phyloP scores from a whole-genome alignment of 2,888 invertebrate genomes.

The Luperina nickerlii region DNA sequence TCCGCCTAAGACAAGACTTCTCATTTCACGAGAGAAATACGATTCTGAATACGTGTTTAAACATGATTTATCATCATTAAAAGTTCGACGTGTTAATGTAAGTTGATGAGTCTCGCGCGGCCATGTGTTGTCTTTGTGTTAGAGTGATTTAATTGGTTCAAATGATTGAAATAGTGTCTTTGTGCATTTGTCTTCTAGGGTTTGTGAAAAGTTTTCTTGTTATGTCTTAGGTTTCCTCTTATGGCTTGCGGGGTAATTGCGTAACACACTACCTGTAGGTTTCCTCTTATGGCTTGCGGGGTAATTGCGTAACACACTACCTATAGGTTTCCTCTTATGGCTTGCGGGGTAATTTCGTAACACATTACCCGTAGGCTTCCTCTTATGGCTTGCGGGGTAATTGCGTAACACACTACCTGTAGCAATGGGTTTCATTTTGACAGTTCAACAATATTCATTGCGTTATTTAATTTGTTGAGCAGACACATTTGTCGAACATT shows the following conservation, averaged over 20 bases:
- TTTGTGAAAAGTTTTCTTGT: slow-evolving; percentile 10
- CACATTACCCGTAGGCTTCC: neutral
- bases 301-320: too few species aligned
- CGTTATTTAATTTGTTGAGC: too few species aligned
- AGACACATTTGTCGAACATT: too few species aligned
- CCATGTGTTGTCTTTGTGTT: slow-evolving; percentile 58
- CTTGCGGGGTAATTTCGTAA: too few species aligned
- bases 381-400: neutral
- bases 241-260: neutral
- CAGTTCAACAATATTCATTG: too few species aligned
- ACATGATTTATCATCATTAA: slow-evolving; percentile 84
- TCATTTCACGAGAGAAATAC: slow-evolving; percentile 77
- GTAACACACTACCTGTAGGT: too few species aligned
- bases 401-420: too few species aligned
- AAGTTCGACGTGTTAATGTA: slow-evolving; percentile 79
- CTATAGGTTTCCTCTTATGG: too few species aligned
- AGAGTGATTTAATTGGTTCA: slow-evolving; percentile 52
- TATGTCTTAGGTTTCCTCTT: neutral
- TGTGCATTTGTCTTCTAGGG: neutral
- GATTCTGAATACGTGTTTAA: slow-evolving; percentile 78
- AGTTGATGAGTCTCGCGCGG: slow-evolving; percentile 74
- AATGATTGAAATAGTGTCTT: slow-evolving; percentile 27
- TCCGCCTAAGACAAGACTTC: slow-evolving; percentile 75
- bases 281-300: too few species aligned
- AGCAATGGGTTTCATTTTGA: too few species aligned